These are phyloP conservation scores for Siphamia tubifer DNA, from an alignment of 2,113 vertebrate species.

Conservation along the genomic window DNA sequence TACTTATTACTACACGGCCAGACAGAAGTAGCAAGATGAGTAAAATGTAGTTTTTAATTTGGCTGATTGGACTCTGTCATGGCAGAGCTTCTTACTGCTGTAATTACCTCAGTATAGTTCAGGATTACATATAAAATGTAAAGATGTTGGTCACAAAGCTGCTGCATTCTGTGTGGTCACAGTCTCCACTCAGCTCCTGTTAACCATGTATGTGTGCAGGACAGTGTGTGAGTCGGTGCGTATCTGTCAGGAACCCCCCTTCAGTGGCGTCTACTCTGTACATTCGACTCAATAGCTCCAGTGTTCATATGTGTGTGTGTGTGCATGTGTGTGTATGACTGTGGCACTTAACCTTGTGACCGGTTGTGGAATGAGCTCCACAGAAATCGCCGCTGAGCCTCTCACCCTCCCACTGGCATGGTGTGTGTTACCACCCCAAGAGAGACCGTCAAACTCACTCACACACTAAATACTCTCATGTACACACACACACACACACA, in stretches of 20 bases:
- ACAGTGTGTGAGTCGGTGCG: slow-evolving; percentile 32
- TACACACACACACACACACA: slow-evolving; percentile 33
- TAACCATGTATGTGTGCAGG: slow-evolving; percentile 26
- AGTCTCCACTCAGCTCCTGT: slow-evolving; percentile 34
- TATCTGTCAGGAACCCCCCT: slow-evolving; percentile 28
- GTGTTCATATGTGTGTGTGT: slow-evolving; percentile 63
- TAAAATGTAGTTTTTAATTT: not conserved
- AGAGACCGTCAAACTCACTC: slow-evolving; percentile 50
- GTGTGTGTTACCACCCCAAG: slow-evolving; percentile 75
- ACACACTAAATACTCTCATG: slow-evolving; percentile 27
- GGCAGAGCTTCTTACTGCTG: not conserved
- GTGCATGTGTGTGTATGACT: slow-evolving; percentile 66
- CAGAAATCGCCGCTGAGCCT: slow-evolving; percentile 52
- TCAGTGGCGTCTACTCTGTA: slow-evolving; percentile 58
- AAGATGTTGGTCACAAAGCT: slow-evolving; percentile 26
- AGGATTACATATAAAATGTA: slow-evolving; percentile 19
- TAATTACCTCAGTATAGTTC: slow-evolving; percentile 7
- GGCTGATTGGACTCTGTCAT: not conserved
- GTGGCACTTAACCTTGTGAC: slow-evolving; percentile 77
- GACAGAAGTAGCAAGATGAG: too few species aligned
- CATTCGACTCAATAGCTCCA: slow-evolving; percentile 70
- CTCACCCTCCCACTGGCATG: slow-evolving; percentile 20
- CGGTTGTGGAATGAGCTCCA: slow-evolving; percentile 67
- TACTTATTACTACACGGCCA: too few species aligned
- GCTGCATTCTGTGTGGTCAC: slow-evolving; percentile 70